phyloP scores from a whole-genome alignment of 2,113 vertebrate species.

The Rattus rattus region DNA sequence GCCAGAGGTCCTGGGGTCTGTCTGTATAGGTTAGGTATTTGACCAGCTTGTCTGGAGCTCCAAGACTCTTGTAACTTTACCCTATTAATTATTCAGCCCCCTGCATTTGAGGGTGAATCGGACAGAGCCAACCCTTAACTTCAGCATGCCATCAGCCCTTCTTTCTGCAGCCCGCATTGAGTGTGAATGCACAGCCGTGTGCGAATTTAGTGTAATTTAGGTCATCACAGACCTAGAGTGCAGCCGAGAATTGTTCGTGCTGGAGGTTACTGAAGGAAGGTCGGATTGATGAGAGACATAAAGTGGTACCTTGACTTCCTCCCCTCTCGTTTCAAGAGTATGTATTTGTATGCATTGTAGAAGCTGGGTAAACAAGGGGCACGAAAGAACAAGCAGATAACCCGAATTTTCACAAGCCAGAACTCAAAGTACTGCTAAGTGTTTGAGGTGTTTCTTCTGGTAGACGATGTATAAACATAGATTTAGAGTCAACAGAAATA shows the following conservation, averaged over 20 bases:
- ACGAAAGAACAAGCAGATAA: neutral
- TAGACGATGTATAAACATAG: accelerated
- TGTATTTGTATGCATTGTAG: neutral
- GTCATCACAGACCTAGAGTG: neutral
- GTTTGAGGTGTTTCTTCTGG: neutral
- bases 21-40: accelerated
- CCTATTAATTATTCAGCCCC: accelerated
- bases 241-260: too few species aligned
- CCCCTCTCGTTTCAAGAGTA: neutral
- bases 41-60: accelerated
- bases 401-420: neutral
- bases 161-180: too few species aligned
- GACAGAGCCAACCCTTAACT: neutral
- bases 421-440: accelerated
- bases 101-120: neutral
- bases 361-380: neutral
- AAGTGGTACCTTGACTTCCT: neutral
- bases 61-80: accelerated
- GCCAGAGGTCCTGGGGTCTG: neutral
- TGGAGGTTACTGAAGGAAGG: neutral
- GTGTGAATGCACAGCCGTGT: neutral
- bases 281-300: too few species aligned
- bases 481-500: neutral
- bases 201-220: neutral
- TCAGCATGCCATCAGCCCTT: neutral